Conservation (phyloP, 2,888 invertebrate genomes). For the Apodemia mormo region DNA sequence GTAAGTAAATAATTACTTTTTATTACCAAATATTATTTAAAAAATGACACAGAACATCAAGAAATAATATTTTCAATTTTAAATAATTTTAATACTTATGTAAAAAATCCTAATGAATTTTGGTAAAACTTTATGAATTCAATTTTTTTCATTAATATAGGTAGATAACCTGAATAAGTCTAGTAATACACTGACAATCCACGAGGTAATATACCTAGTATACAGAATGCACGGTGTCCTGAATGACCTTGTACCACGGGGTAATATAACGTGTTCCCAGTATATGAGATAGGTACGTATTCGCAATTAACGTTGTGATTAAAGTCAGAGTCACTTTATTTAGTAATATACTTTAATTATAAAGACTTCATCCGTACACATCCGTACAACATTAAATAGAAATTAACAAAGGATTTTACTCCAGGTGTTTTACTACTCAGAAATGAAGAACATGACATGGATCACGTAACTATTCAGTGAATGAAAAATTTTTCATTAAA, state of each 20-base stretch:
- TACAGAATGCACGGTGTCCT: constrained; percentile 23
- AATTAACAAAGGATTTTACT: neutral
- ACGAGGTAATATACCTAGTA: neutral
- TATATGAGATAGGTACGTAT: constrained; percentile 1
- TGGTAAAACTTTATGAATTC: no score
- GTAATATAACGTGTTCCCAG: constrained; percentile 19
- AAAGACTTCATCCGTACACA: neutral
- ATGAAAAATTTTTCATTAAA: no score
- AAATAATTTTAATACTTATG: neutral
- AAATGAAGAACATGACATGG: no score
- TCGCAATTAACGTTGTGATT: neutral
- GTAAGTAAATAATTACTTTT: neutral
- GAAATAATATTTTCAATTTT: neutral
- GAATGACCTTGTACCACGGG: constrained; percentile 30
- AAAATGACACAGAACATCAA: no score
- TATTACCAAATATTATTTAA: neutral
- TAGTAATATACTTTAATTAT: neutral
- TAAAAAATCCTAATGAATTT: no score
- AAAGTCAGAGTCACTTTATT: neutral
- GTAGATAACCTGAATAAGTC: neutral
- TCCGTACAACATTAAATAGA: no score
- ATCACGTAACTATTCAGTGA: no score
- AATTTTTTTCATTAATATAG: neutral
- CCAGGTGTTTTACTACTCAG: neutral
- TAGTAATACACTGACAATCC: neutral